Base-by-base conservation (phyloP, 2,888 invertebrate species). In the Podotricha telesiphe region DNA sequence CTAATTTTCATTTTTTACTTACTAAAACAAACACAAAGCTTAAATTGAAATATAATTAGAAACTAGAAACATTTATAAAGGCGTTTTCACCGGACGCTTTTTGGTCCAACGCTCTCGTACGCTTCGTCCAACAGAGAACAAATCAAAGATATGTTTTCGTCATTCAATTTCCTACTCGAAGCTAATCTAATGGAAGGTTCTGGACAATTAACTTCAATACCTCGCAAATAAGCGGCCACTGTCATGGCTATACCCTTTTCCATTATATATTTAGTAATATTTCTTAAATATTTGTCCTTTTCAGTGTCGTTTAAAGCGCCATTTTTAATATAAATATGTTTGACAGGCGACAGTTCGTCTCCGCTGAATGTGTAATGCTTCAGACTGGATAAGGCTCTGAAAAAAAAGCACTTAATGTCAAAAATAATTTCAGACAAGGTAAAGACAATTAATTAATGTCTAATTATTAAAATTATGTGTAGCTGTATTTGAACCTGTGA, bases 171-270 rank as follows among this genome's bases (percentile, higher is more conserved):
- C 47, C 94, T 94, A 79, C 95, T 97, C 0, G 96, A 94, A 0
- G 96, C 94, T 50, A 98, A 82, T 56, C 97, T 93, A 56, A 98
- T 94, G 71, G 96, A 96, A 0, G 96, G 96, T 73, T 94, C 94
- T 0, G 95, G 95, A 40, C 94, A 91, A 58, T 94, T 87, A 10
- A 91, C 88, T 80, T 98, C 97, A 0, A 93, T 89, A 15, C 94
- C 92, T 42, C 95, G 91, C 42, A 98, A 86, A 81, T 97, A 97
- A 4, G 95, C 93, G 0, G 97, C 95, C 2, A 95, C 91, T 0
- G 96, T 93, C 51, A 97, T 80, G 1, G 96, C 97, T 11, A 97
- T 89, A 28, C 95, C 95, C 68, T 94, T 93, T 28, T 94, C 91
- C 71, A 95, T 89, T 74, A 96, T 96, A 93, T 94, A 94, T 34